A percentile compares a stretch with the other conserved stretches of the same genome.
Evolutionary conservation across 2,113 vertebrate genomes (phyloP).

Genomic region (Castor canadensis): DNA sequence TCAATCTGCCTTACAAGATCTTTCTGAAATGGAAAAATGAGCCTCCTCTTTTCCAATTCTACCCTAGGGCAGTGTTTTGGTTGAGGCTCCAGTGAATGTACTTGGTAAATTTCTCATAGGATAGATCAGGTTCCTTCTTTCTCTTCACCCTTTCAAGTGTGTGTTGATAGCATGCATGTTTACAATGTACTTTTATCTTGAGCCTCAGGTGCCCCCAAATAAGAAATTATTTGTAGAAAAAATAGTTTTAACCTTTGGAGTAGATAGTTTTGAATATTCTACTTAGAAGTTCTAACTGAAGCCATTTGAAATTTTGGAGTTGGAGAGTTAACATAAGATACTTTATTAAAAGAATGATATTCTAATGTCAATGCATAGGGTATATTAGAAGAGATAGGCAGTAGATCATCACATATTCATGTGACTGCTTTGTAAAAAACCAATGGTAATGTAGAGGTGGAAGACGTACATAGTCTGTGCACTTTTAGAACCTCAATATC

Average conservation of each 20-base stretch:
- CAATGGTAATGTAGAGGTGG: neutral
- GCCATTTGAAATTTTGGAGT: conserved; percentile 38
- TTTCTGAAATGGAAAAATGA: neutral
- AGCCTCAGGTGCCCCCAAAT: neutral
- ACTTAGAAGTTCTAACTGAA: conserved; percentile 16
- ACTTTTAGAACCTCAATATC: neutral
- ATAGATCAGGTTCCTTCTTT: neutral
- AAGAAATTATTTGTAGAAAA: neutral
- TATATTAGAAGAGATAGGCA: neutral
- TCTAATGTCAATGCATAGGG: neutral
- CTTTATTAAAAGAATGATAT: neutral
- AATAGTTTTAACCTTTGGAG: neutral
- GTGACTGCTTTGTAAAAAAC: neutral
- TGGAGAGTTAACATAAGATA: neutral
- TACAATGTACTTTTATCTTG: neutral
- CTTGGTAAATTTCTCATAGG: neutral
- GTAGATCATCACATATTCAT: neutral
- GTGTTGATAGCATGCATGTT: neutral
- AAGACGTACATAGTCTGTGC: neutral
- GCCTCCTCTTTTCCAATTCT: neutral
- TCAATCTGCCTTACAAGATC: neutral
- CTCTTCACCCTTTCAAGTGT: neutral
- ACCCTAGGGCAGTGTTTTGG: neutral
- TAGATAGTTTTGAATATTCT: conserved; percentile 27
- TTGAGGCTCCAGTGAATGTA: neutral